Percentiles rank a stretch among this genome's conserved stretches.
These are phyloP conservation scores for Microctenopoma stevenorrisi DNA, from an alignment of 2,797 vertebrate genomes.

Conservation along the genomic window DNA sequence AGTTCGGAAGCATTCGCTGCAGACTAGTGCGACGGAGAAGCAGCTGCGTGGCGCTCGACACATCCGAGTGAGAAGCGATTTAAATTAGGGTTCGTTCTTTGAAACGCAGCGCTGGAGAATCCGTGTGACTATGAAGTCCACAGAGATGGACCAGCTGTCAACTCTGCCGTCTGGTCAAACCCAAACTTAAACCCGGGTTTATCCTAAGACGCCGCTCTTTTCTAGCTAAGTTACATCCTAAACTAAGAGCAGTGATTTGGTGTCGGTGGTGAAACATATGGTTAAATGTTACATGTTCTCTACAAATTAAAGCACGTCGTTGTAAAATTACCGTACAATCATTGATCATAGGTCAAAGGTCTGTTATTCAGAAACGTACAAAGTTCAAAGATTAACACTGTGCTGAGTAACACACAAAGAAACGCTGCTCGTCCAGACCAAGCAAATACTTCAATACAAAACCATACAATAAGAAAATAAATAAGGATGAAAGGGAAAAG, in stretches of 20 bases:
- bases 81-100: neutral
- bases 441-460: conserved; percentile 7
- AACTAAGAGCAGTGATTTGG: neutral
- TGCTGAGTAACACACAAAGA: neutral
- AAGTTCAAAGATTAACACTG: conserved; percentile 8
- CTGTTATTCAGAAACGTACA: neutral
- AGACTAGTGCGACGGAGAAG: conserved; percentile 1
- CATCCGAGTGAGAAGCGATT: neutral
- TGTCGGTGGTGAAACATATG: neutral
- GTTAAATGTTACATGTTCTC: conserved; percentile 8
- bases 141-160: neutral
- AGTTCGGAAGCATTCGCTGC: conserved; percentile 14
- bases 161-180: neutral
- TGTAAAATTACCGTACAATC: conserved; percentile 40
- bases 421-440: conserved; percentile 21
- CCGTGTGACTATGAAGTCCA: neutral
- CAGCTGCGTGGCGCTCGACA: neutral
- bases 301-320: conserved; percentile 25
- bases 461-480: neutral
- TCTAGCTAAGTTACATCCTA: neutral
- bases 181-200: neutral
- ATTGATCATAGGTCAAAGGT: neutral
- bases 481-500: neutral
- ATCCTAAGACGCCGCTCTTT: neutral
- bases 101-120: neutral